phyloP scores from a whole-genome alignment of 2,888 invertebrate species.

The Pteria penguin region DNA sequence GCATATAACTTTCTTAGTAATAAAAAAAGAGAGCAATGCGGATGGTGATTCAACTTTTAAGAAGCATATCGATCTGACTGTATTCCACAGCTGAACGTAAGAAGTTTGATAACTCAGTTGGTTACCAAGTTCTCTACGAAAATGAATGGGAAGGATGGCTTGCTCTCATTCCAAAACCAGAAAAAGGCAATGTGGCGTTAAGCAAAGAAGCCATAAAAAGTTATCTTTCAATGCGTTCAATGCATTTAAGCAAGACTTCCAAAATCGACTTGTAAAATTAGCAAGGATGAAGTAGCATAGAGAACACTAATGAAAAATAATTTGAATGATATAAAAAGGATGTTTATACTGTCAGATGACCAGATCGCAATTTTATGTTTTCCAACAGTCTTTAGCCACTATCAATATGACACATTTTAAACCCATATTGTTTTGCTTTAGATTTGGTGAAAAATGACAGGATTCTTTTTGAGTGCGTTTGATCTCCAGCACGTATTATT shows the following conservation, averaged over 20 bases:
- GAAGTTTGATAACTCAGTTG: constrained; percentile 30
- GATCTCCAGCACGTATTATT: background rate
- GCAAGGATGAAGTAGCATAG: background rate
- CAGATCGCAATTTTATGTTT: constrained; percentile 11
- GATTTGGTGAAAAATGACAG: constrained; percentile 42
- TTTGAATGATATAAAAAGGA: constrained; percentile 24
- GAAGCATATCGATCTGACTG: constrained; percentile 35
- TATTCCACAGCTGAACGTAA: constrained; percentile 26
- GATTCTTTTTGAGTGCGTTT: constrained; percentile 20
- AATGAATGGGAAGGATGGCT: constrained; percentile 33
- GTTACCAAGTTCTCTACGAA: constrained; percentile 42
- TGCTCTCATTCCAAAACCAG: constrained; percentile 29
- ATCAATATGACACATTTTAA: background rate
- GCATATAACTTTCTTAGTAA: background rate
- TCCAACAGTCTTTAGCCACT: constrained; percentile 31
- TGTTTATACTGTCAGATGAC: constrained; percentile 45
- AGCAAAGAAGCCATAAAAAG: background rate
- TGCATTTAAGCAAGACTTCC: constrained; percentile 14
- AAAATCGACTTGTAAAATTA: constrained; percentile 3
- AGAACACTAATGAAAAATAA: constrained; percentile 43
- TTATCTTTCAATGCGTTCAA: constrained; percentile 6
- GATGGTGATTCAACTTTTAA: constrained; percentile 27
- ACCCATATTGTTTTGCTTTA: constrained; percentile 38
- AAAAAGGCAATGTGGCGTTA: background rate
- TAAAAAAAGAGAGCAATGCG: constrained; percentile 2